Base-by-base conservation (phyloP, 1,140 invertebrate genomes). In the Ditylenchus dipsaci region DNA sequence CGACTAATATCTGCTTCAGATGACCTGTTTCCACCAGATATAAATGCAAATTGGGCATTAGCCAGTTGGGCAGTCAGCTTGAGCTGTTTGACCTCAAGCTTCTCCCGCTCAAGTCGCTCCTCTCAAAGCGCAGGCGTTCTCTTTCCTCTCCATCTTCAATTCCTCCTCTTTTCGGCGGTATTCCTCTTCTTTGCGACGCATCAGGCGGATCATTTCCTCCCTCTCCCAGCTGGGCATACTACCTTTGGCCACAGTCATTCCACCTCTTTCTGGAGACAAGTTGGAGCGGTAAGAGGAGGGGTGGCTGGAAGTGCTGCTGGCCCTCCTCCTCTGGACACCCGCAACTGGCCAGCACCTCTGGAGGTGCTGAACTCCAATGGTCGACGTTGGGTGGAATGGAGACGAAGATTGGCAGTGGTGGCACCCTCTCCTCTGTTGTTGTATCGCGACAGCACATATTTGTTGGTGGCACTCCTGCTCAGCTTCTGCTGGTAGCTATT, bases 71-170 rank as follows among this genome's bases (percentile, higher is more conserved):
- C 69, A 15, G 58, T 21, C 17, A 71, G 67, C 38, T 62, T 67
- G 3, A 68, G 26, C 61, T 74, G 72, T 29, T 77, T 33, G 13
- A 75, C n/a, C 49, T 75, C 67, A 1, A 75, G 60, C 30, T 76
- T 66, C 29, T 76, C 74, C 19, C 62, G 60, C 21, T 65, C 74
- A 19, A 76, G 33, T 21, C 72, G 67, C 43, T 76, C 72, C 77
- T 61, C 33, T 78, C 76, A 43, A 73, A 73, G 26, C 56, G 53
- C 17, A 75, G 13, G 5, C 58, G 29, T 21, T 71, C 72, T 9
- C 47, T 47, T 63, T 73, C 72, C 63, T 45, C 30, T 75, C 43
- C 57, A 70, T 7, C 8, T 59, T 56, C 29, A 73, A 27, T 21
- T 70, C 72, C 21, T 73, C 72, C 43, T 73, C 72, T 15, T 69